phyloP scores from a whole-genome alignment of 2,888 invertebrate species.

The Odontocolon sp. region DNA sequence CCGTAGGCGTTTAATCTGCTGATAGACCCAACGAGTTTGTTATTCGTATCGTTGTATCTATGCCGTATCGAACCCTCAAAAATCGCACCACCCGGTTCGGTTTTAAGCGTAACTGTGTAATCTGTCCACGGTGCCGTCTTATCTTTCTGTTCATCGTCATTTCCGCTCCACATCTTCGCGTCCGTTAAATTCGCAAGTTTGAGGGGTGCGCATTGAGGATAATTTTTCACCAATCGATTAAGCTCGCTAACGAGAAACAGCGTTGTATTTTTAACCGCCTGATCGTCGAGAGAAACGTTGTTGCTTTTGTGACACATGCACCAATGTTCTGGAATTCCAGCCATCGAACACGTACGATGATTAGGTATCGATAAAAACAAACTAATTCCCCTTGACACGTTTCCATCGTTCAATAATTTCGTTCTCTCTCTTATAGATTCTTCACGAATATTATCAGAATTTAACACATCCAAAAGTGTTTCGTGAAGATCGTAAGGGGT shows the following conservation, averaged over 20 bases:
- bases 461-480: constrained; percentile 87
- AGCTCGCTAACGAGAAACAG: constrained; percentile 85
- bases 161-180: constrained; percentile 84
- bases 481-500: constrained; percentile 93
- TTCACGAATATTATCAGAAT: constrained; percentile 81
- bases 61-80: constrained; percentile 90
- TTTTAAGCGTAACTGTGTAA: constrained; percentile 85
- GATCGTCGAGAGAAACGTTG: constrained; percentile 83
- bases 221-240: constrained; percentile 84
- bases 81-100: constrained; percentile 86
- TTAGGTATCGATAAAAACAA: constrained; percentile 88
- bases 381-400: constrained; percentile 85
- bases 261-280: constrained; percentile 84
- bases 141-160: constrained; percentile 59
- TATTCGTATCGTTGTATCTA: constrained; percentile 75
- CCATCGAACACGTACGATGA: constrained; percentile 88
- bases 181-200: constrained; percentile 84
- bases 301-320: constrained; percentile 91
- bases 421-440: constrained; percentile 78
- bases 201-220: constrained; percentile 86
- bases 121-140: constrained; percentile 82
- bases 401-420: constrained; percentile 72
- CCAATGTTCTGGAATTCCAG: constrained; percentile 92
- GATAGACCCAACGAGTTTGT: constrained; percentile 86
- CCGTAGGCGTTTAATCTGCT: constrained; percentile 91